These are phyloP conservation scores for Dryomyza anilis DNA, from an alignment of 2,888 invertebrate genomes.

Conservation along the genomic window DNA sequence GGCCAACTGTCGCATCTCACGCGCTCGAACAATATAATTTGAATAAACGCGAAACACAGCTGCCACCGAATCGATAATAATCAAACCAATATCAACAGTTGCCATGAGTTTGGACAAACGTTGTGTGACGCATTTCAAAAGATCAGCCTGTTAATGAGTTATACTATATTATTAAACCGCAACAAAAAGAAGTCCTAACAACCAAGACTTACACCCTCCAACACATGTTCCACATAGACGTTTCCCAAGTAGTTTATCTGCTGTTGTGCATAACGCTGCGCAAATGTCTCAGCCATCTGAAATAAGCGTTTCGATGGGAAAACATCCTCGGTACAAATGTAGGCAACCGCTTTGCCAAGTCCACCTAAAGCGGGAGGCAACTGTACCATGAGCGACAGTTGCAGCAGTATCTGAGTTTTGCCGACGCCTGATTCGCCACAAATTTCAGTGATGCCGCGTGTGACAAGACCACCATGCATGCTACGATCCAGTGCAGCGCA, in stretches of 20 bases:
- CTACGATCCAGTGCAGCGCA: slow-evolving; percentile 66
- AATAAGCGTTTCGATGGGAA: slow-evolving; percentile 74
- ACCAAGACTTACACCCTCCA: slow-evolving; percentile 61
- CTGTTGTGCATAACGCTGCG: slow-evolving; percentile 50
- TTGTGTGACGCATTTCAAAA: slow-evolving; percentile 64
- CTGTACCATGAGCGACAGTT: slow-evolving; percentile 72
- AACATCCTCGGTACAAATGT: slow-evolving; percentile 73
- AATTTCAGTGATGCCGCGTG: slow-evolving; percentile 74
- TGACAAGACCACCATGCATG: slow-evolving; percentile 70
- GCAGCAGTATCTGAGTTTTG: slow-evolving; percentile 77
- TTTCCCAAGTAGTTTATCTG: slow-evolving; percentile 64
- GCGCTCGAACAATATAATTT: slow-evolving; percentile 63
- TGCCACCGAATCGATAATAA: slow-evolving; percentile 77
- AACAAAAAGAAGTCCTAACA: neutral
- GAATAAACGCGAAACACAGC: slow-evolving; percentile 69
- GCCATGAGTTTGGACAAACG: slow-evolving; percentile 65
- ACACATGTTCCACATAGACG: slow-evolving; percentile 71
- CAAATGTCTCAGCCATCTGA: slow-evolving; percentile 63
- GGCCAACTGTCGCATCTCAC: slow-evolving; percentile 66
- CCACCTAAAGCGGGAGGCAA: slow-evolving; percentile 64
- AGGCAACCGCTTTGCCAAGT: slow-evolving; percentile 66
- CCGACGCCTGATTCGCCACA: slow-evolving; percentile 75
- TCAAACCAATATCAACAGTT: slow-evolving; percentile 65
- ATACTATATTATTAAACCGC: slow-evolving; percentile 35
- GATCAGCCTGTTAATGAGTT: slow-evolving; percentile 60